Evolutionary conservation across 2,113 vertebrate genomes (phyloP).

Genomic region (Erythrocercus mccallii): DNA sequence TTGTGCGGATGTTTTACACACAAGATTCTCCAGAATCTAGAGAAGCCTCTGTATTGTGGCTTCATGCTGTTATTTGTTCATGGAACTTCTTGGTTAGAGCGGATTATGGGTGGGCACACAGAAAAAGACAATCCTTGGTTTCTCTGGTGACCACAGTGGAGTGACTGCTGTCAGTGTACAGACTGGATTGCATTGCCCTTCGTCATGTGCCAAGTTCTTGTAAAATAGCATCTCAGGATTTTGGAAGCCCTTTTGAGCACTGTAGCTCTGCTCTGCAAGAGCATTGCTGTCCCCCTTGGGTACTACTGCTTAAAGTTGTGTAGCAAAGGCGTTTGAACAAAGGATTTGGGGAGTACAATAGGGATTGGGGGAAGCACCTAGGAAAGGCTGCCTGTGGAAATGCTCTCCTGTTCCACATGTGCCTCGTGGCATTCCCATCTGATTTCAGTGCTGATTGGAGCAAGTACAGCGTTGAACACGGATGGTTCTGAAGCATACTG

Average conservation of each 20-base stretch:
- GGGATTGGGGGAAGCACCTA: neutral
- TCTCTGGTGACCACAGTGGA: neutral
- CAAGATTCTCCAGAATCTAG: neutral
- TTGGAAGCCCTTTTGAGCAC: neutral
- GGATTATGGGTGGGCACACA: neutral
- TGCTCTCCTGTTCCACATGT: neutral
- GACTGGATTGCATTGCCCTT: neutral
- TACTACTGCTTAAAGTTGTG: neutral
- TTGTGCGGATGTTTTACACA: neutral
- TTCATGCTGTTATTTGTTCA: conserved; percentile 5
- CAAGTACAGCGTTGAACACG: neutral
- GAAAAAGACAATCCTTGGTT: neutral
- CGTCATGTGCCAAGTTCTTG: neutral
- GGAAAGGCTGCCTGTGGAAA: neutral
- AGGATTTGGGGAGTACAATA: conserved; percentile 6
- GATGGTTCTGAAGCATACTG: neutral
- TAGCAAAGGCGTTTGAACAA: conserved; percentile 2
- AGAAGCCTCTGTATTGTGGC: neutral
- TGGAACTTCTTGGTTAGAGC: conserved; percentile 14
- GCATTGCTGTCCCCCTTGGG: neutral
- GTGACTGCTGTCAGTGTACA: neutral
- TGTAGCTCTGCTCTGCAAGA: neutral
- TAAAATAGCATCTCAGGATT: neutral
- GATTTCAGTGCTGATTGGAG: neutral
- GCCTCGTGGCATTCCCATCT: neutral